phyloP scores from a whole-genome alignment of 92 coral and sea anemone species.

The Epizoanthus stellaris region DNA sequence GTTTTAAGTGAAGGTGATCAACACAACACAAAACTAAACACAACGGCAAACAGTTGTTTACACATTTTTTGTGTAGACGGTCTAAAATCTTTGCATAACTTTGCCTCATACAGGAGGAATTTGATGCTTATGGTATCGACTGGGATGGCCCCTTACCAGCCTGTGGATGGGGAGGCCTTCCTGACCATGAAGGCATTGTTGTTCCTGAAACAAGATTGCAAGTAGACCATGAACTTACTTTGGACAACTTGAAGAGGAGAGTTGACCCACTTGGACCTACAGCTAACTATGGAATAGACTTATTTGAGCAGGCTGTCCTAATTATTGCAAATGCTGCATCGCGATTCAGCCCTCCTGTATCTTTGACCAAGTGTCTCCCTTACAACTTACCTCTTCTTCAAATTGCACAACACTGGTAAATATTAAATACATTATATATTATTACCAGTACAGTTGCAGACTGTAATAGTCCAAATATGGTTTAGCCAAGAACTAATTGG shows the following conservation, averaged over 20 bases:
- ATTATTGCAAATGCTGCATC: neutral
- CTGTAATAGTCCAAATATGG: no score
- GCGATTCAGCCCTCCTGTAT: neutral
- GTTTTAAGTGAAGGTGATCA: no score
- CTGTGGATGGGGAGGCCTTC: constrained; percentile 26
- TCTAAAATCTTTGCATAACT: constrained; percentile 4
- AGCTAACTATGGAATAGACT: constrained; percentile 27
- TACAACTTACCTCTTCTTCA: no score
- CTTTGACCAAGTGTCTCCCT: neutral
- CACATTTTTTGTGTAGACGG: neutral
- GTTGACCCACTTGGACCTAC: constrained; percentile 7
- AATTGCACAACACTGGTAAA: no score
- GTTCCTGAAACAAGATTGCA: constrained; percentile 20
- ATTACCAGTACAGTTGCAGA: no score
- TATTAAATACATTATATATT: no score
- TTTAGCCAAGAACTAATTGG: no score
- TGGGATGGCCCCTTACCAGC: constrained; percentile 47
- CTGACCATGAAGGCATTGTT: constrained; percentile 29
- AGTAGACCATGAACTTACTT: constrained; percentile 1
- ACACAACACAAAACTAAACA: no score
- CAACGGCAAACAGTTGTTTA: neutral
- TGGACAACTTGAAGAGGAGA: neutral
- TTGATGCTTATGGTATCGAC: constrained; percentile 34
- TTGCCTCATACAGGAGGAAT: constrained; percentile 18
- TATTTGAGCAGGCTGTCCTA: constrained; percentile 25